Conservation (phyloP, 1,140 invertebrate genomes). For the Diabrotica virgifera region DNA sequence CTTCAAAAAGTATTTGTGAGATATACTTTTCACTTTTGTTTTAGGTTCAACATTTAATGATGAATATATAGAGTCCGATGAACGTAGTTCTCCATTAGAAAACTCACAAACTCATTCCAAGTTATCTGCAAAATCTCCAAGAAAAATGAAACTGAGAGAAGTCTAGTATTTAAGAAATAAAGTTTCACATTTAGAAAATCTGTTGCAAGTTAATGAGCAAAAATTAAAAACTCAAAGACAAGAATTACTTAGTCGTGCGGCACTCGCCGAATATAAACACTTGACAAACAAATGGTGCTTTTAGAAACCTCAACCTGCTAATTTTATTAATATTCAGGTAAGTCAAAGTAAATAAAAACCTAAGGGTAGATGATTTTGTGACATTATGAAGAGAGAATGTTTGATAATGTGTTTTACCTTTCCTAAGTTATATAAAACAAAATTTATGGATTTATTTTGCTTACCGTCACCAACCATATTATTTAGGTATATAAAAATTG, state of each 20-base stretch:
- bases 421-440: slow-evolving; percentile 4
- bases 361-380: slow-evolving; percentile 4
- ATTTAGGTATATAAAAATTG: not conserved
- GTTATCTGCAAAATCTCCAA: slow-evolving; percentile 1
- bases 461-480: not conserved
- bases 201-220: not conserved
- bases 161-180: not conserved
- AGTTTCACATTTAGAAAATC: not conserved
- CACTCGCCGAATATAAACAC: not conserved
- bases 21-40: no score
- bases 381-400: slow-evolving; percentile 9
- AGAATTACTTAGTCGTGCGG: not conserved
- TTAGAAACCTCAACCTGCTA: no score
- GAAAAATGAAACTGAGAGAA: not conserved
- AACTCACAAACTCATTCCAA: not conserved
- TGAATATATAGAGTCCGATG: no score
- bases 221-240: not conserved
- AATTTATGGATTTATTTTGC: slow-evolving; percentile 5
- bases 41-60: no score
- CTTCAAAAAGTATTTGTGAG: no score
- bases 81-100: no score
- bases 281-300: slow-evolving; percentile 4
- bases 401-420: slow-evolving; percentile 6
- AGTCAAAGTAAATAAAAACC: no score
- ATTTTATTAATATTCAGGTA: no score